phyloP scores from a whole-genome alignment of 1,140 invertebrate genomes.

The Drosophila chauvacae region DNA sequence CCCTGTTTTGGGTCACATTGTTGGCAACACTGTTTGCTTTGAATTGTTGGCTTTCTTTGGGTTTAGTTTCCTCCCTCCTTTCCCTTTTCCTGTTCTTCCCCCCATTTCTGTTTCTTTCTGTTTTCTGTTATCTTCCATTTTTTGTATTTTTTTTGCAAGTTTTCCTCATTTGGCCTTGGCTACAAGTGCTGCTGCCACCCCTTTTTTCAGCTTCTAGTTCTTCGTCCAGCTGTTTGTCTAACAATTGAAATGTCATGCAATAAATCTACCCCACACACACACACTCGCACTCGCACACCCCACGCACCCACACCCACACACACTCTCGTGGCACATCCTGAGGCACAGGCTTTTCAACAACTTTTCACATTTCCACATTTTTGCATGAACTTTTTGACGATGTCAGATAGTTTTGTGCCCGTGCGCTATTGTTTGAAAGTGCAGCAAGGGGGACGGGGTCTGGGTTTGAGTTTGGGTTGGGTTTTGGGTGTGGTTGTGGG shows the following conservation, averaged over 20 bases:
- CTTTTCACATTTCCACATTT: slow-evolving; percentile 81
- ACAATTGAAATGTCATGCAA: slow-evolving; percentile 83
- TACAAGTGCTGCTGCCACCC: slow-evolving; percentile 50
- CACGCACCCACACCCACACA: slow-evolving; percentile 17
- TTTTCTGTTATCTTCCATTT: neutral
- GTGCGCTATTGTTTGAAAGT: slow-evolving; percentile 55
- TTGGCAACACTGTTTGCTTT: slow-evolving; percentile 34
- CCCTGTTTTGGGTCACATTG: slow-evolving; percentile 25
- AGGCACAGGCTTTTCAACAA: slow-evolving; percentile 72
- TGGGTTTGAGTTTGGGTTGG: slow-evolving; percentile 4
- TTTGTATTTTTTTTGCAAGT: neutral
- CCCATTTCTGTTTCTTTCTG: slow-evolving; percentile 9
- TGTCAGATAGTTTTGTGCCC: slow-evolving; percentile 76
- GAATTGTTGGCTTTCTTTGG: slow-evolving; percentile 29
- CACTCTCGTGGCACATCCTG: slow-evolving; percentile 2
- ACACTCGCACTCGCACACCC: slow-evolving; percentile 10
- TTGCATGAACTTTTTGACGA: slow-evolving; percentile 82
- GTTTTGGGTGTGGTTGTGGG: neutral
- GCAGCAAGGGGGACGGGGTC: slow-evolving; percentile 13
- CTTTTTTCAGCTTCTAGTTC: slow-evolving; percentile 44
- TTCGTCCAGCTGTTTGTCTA: slow-evolving; percentile 80
- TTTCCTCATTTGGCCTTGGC: slow-evolving; percentile 67
- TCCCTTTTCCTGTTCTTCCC: neutral
- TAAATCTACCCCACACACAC: slow-evolving; percentile 69
- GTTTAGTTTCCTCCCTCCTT: slow-evolving; percentile 6